A percentile compares a stretch with the other conserved stretches of the same genome.
Evolutionary conservation across 2,797 vertebrate genomes (phyloP).

Genomic region (Carduelis carduelis): DNA sequence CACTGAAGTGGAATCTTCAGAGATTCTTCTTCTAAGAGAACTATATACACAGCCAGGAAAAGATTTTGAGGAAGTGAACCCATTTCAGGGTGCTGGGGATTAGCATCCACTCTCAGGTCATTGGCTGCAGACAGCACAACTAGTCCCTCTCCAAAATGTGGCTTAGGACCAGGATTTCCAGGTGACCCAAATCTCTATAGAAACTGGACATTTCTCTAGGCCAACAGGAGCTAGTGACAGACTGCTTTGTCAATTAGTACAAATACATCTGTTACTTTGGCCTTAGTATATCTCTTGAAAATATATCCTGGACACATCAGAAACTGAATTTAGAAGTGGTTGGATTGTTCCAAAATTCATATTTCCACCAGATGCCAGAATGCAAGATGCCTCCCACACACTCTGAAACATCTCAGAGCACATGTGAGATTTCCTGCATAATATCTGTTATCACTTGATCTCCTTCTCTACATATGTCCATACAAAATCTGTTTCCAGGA

Average conservation of each 20-base stretch:
- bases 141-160: not conserved
- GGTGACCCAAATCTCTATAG: not conserved
- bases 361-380: not conserved
- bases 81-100: not conserved
- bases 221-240: not conserved
- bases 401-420: not conserved
- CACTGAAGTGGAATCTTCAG: not conserved
- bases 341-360: not conserved
- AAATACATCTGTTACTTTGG: not conserved
- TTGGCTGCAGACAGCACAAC: not conserved
- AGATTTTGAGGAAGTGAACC: not conserved
- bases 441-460: not conserved
- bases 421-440: not conserved
- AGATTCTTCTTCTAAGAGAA: not conserved
- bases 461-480: not conserved
- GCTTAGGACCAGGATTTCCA: not conserved
- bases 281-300: not conserved
- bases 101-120: not conserved
- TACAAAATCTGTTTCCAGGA: not conserved
- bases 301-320: not conserved
- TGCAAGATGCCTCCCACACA: not conserved
- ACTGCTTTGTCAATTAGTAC: not conserved
- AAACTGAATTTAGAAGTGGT: not conserved
- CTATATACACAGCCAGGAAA: not conserved
- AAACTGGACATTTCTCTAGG: not conserved